Evolutionary conservation across 1,140 invertebrate species (phyloP).

Genomic region (Acromyrmex echinatior): DNA sequence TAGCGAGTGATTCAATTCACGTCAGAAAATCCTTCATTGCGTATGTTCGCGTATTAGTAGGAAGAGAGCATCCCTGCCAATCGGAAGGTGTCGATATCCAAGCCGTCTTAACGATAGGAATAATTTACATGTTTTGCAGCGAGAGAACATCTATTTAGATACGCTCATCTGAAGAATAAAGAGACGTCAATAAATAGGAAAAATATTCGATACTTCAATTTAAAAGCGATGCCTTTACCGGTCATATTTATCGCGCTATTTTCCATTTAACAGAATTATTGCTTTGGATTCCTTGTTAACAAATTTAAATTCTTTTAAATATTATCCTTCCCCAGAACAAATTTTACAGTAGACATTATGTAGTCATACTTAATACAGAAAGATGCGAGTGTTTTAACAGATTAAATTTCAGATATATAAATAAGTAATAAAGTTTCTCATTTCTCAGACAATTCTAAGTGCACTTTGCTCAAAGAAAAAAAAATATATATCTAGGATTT

Average conservation of each 20-base stretch:
- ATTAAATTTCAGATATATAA: constrained; percentile 29
- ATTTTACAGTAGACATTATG: neutral
- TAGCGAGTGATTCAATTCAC: constrained; percentile 63
- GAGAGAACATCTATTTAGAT: constrained; percentile 28
- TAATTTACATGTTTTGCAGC: constrained; percentile 46
- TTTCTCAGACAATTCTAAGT: constrained; percentile 46
- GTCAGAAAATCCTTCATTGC: constrained; percentile 61
- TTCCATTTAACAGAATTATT: neutral
- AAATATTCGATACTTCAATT: constrained; percentile 8
- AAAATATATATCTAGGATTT: neutral
- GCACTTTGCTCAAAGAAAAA: constrained; percentile 39
- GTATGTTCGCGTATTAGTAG: constrained; percentile 40
- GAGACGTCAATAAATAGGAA: neutral
- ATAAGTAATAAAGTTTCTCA: neutral
- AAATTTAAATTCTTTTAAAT: neutral
- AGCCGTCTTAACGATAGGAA: constrained; percentile 21
- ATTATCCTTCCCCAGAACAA: neutral
- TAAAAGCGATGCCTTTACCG: neutral
- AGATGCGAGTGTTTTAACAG: constrained; percentile 13
- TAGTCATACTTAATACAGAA: constrained; percentile 10
- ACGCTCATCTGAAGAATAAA: constrained; percentile 10
- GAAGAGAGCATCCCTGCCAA: neutral
- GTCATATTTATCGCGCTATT: constrained; percentile 26
- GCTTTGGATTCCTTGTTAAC: neutral
- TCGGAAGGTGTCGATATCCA: constrained; percentile 4